phyloP scores from a whole-genome alignment of 92 coral and sea anemone genomes.

The Desmophyllum pertusum region DNA sequence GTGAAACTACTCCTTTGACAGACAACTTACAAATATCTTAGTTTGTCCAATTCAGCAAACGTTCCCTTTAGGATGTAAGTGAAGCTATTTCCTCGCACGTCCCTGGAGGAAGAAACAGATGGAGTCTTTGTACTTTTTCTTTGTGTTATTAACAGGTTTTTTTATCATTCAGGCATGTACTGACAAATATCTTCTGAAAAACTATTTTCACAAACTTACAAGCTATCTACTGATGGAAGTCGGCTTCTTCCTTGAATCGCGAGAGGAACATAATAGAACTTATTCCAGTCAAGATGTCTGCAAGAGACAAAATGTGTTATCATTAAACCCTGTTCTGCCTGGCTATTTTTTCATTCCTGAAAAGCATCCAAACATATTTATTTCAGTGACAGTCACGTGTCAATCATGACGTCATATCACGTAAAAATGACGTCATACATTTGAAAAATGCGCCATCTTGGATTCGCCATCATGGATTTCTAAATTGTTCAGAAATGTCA shows the following conservation, averaged over 20 bases:
- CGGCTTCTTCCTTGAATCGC: constrained; percentile 70
- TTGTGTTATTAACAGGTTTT: too few relatives aligned
- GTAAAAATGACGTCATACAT: too few relatives aligned
- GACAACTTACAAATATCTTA: constrained; percentile 66
- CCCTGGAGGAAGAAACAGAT: constrained; percentile 49
- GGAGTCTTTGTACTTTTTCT: not conserved
- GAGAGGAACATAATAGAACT: constrained; percentile 84
- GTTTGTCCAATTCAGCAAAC: constrained; percentile 72
- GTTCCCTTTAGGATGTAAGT: constrained; percentile 79
- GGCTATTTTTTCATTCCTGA: too few relatives aligned
- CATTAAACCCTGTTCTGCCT: too few relatives aligned
- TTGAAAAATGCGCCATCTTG: too few relatives aligned
- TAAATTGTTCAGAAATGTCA: too few relatives aligned
- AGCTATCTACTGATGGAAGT: constrained; percentile 49
- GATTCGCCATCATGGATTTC: too few relatives aligned
- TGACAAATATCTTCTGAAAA: not conserved
- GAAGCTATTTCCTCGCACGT: constrained; percentile 63
- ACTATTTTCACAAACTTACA: constrained; percentile 64
- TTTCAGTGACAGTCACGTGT: too few relatives aligned
- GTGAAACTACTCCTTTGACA: not conserved
- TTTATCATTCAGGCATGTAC: not conserved
- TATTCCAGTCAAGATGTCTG: constrained; percentile 79
- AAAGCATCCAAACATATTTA: too few relatives aligned
- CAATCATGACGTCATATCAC: too few relatives aligned
- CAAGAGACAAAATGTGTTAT: not conserved